Evolutionary conservation across 2,888 invertebrate genomes (phyloP).

Genomic region (Drosophila diplacantha): DNA sequence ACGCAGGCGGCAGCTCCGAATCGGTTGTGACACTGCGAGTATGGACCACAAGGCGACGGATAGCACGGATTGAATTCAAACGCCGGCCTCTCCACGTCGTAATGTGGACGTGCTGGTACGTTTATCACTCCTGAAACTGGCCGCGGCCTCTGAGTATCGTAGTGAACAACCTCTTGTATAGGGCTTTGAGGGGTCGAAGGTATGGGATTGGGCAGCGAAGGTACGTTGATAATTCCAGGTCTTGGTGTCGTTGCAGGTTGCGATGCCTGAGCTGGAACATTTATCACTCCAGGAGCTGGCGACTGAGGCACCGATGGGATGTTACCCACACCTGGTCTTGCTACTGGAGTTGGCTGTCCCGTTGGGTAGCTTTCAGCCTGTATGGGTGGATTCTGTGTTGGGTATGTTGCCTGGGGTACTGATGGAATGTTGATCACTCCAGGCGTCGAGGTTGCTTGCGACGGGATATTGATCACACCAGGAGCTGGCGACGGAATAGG

Average conservation of each 20-base stretch:
- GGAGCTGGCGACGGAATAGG: slow-evolving; percentile 19
- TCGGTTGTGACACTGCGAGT: slow-evolving; percentile 83
- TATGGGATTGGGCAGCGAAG: slow-evolving; percentile 22
- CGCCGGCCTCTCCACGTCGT: slow-evolving; percentile 41
- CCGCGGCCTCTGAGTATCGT: slow-evolving; percentile 23
- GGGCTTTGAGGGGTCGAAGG: slow-evolving; percentile 64
- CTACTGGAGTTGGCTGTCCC: slow-evolving; percentile 12
- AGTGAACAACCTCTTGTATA: slow-evolving; percentile 54
- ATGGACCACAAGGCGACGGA: slow-evolving; percentile 83
- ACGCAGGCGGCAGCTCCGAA: slow-evolving; percentile 81
- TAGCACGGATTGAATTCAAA: slow-evolving; percentile 78
- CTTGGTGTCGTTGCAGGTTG: slow-evolving; percentile 10
- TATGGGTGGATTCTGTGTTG: slow-evolving; percentile 3
- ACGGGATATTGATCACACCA: slow-evolving; percentile 26
- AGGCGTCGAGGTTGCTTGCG: slow-evolving; percentile 17
- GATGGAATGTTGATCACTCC: slow-evolving; percentile 33
- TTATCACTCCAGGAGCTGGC: slow-evolving; percentile 23
- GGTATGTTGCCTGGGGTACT: slow-evolving; percentile 18
- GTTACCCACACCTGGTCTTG: neutral
- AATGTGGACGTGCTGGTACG: slow-evolving; percentile 26
- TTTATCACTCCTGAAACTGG: slow-evolving; percentile 32
- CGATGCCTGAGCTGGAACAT: slow-evolving; percentile 13
- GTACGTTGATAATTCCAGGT: slow-evolving; percentile 32
- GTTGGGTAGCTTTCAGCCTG: slow-evolving; percentile 12
- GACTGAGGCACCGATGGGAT: slow-evolving; percentile 16